Evolutionary conservation across 2,113 vertebrate species (phyloP).

Genomic region (Grantiella picta): DNA sequence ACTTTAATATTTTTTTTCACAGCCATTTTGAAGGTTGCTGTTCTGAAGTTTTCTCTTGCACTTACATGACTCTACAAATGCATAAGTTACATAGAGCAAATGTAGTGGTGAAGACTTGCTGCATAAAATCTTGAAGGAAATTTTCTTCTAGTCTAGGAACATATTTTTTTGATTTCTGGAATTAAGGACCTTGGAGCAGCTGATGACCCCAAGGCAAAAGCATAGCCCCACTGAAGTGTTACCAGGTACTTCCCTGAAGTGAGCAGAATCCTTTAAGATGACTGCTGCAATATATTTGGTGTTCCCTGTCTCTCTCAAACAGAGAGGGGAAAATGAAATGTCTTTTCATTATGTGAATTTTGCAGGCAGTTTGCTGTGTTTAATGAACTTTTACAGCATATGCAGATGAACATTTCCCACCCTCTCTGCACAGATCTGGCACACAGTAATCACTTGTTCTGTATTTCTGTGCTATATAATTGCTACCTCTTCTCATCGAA

Average conservation of each 20-base stretch:
- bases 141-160: not conserved
- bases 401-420: conserved; percentile 50
- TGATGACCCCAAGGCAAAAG: not conserved
- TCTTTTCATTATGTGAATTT: conserved; percentile 19
- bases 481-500: not conserved
- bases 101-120: not conserved
- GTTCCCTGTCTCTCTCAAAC: not conserved
- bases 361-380: conserved; percentile 23
- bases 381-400: conserved; percentile 36
- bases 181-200: not conserved
- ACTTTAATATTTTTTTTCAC: not conserved
- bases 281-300: not conserved
- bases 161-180: not conserved
- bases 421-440: conserved; percentile 6
- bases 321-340: not conserved
- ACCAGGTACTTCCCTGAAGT: not conserved
- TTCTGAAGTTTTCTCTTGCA: not conserved
- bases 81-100: not conserved
- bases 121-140: not conserved
- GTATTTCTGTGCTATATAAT: conserved; percentile 22
- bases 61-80: not conserved
- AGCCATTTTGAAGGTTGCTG: not conserved
- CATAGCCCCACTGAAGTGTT: not conserved
- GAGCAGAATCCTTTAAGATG: not conserved
- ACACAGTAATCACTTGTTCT: conserved; percentile 9